phyloP scores from a whole-genome alignment of 2,797 vertebrate species.

The Crypturellus tataupa region DNA sequence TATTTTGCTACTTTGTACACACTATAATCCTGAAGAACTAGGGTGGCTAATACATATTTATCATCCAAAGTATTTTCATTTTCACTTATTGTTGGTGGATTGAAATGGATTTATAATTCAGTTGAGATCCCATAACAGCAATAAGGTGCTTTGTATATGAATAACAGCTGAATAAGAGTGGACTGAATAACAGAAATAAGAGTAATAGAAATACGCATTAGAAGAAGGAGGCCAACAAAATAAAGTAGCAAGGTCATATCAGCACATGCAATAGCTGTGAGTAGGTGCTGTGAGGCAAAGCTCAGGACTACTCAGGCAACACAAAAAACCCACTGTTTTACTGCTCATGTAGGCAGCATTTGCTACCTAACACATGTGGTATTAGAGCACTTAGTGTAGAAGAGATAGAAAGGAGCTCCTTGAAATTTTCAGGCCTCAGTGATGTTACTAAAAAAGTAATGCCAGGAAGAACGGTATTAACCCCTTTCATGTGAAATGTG shows the following conservation, averaged over 20 bases:
- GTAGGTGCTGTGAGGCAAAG: background rate
- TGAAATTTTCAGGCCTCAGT: background rate
- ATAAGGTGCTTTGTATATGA: background rate
- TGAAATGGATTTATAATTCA: slow-evolving; percentile 11
- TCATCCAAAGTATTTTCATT: background rate
- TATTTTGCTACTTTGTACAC: background rate
- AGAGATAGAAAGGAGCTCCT: background rate
- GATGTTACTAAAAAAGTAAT: background rate
- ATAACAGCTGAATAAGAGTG: background rate
- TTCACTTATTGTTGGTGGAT: background rate
- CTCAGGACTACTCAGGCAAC: background rate
- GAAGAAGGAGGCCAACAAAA: background rate
- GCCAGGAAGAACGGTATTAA: background rate
- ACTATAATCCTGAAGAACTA: background rate
- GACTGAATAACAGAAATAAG: background rate
- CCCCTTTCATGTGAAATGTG: background rate
- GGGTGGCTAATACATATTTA: background rate
- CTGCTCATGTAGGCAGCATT: background rate
- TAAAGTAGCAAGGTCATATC: rapidly evolving
- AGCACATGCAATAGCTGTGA: background rate
- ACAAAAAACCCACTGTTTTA: background rate
- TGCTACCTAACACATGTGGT: rapidly evolving
- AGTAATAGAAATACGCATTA: background rate
- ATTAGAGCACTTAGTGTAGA: background rate
- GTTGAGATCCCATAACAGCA: background rate